Evolutionary conservation across 2,113 vertebrate genomes (phyloP), one percentile per base, ranked within the genome.

Genomic region (Aramus guarauna): DNA sequence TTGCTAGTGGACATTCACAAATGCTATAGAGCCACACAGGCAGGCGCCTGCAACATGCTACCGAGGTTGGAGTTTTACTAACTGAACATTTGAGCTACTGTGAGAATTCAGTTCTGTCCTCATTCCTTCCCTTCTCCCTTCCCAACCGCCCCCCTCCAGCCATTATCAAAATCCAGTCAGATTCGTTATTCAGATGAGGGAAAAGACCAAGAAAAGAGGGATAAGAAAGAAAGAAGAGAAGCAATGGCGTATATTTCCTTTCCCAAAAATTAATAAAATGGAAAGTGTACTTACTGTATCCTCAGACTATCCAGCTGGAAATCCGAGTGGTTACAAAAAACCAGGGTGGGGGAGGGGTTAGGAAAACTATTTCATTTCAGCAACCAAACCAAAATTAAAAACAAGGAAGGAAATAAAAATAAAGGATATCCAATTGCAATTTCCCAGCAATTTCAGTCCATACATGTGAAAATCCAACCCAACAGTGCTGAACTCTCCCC

Each of bases 401-500:
- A 85, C 91, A 96, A 97, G 87, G 94, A 95, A 97, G 82, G 90
- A 87, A 96, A 96, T 16, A 74, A 81, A 96, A 98, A 94, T 15
- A 84, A 98, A 97, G 91, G 96, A 98, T 98, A 98, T 98, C 98
- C 98, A 98, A 98, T 97, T 96, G 98, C 98, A 98, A 98, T 98
- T 98, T 98, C 98, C 98, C 98, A 95, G 98, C 97, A 98, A 97
- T 98, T 98, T 98, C 90, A 94, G 96, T 97, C 97, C 97, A 94
- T 87, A 85, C 30, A 96, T 96, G 96, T 97, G 96, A 96, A 95
- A 97, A 98, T 98, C 98, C 98, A 97, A 96, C 45, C 79, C 97
- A 96, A 86, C 37, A 66, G 67, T 94, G 97, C 94, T 68, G 92
- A 83, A 88, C 79, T 92, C 88, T 96, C 69, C 88, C 50, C 69